phyloP scores from a whole-genome alignment of 2,113 vertebrate species.

The Pampusana beccarii region DNA sequence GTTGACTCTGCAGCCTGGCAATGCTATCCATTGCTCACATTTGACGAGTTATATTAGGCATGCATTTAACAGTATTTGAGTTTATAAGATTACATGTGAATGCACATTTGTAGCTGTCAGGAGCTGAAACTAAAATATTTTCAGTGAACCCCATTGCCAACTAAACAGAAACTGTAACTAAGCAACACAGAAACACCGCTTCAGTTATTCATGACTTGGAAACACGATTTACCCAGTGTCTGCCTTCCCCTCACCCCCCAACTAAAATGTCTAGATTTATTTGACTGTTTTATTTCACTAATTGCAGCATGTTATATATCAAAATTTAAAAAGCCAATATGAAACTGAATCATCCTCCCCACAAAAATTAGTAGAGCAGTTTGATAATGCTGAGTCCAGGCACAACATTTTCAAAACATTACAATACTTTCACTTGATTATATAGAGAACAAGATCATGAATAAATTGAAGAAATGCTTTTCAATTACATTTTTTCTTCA shows the following conservation, averaged over 20 bases:
- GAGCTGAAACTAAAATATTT: conserved; percentile 51
- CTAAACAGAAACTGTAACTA: conserved; percentile 61
- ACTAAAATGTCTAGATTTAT: neutral
- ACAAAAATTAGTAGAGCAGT: neutral
- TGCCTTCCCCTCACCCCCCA: neutral
- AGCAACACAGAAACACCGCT: conserved; percentile 53
- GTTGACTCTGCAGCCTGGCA: neutral
- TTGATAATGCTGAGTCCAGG: neutral
- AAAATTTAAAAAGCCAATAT: neutral
- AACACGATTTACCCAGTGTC: neutral
- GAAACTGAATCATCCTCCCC: neutral
- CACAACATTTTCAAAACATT: neutral
- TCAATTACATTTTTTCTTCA: neutral
- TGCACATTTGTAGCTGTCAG: neutral
- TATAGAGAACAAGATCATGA: neutral
- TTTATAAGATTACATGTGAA: conserved; percentile 7
- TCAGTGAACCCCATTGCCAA: conserved; percentile 3
- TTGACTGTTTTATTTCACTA: conserved; percentile 6
- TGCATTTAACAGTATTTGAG: neutral
- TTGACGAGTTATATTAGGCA: neutral
- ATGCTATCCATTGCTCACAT: neutral
- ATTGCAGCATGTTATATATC: neutral
- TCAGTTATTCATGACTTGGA: conserved; percentile 21
- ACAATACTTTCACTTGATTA: neutral
- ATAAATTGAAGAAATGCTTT: neutral